Conservation (phyloP, 1,140 invertebrate genomes). For the Brachionus asplanchnoidis region DNA sequence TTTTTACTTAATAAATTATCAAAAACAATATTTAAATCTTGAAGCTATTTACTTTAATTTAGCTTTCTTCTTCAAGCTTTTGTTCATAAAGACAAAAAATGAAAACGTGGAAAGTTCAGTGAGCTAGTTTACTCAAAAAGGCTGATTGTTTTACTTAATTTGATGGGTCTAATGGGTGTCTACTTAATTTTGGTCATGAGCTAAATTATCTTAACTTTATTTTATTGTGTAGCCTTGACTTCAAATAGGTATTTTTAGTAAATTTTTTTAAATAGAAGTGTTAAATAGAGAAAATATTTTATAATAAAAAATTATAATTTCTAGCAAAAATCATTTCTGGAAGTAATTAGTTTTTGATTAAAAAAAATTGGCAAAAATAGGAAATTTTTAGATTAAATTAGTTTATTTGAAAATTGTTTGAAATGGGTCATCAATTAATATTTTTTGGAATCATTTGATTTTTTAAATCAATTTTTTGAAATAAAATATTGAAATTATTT, state of each 20-base stretch:
- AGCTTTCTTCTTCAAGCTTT: background rate
- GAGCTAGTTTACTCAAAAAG: background rate
- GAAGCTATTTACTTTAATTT: background rate
- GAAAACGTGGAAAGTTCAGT: background rate
- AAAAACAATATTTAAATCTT: background rate
- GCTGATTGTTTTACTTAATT: background rate
- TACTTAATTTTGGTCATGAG: background rate
- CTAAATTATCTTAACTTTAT: background rate
- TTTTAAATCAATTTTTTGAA: background rate
- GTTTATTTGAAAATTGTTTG: background rate
- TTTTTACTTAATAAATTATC: background rate
- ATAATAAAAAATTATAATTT: background rate
- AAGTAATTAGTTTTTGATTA: background rate
- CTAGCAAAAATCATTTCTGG: background rate
- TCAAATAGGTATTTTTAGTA: background rate
- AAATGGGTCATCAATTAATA: background rate
- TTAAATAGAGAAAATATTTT: background rate
- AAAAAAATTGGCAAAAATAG: background rate
- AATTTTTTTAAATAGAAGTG: background rate
- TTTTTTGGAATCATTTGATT: background rate
- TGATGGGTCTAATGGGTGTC: background rate
- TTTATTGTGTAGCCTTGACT: background rate
- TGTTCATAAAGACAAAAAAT: background rate
- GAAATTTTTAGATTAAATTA: background rate
- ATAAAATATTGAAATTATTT: background rate